phyloP scores from a whole-genome alignment of 2,888 invertebrate species.

The Tiliacea aurago region DNA sequence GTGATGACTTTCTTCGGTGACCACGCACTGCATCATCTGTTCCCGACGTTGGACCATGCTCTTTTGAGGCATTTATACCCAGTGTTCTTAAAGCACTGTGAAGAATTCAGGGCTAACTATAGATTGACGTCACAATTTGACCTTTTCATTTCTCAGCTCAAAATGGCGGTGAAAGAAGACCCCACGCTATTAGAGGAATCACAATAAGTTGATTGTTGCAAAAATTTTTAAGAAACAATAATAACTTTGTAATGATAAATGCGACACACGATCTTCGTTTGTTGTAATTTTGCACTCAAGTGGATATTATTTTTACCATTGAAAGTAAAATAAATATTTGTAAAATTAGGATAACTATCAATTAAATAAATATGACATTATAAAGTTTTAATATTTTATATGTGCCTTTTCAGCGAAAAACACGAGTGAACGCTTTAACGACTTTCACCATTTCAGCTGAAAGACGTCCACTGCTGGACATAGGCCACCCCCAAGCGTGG shows the following conservation, averaged over 20 bases:
- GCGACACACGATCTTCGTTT: neutral
- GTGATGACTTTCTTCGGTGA: conserved; percentile 94
- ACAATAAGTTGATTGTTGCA: conserved; percentile 12
- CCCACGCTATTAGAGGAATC: conserved; percentile 69
- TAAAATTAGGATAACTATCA: neutral
- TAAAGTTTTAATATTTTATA: neutral
- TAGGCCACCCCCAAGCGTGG: too few relatives aligned
- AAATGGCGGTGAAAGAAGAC: conserved; percentile 76
- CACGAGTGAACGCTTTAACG: neutral
- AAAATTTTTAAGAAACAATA: neutral
- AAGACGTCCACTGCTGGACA: too few relatives aligned
- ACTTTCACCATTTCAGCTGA: too few relatives aligned
- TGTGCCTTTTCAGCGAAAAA: neutral
- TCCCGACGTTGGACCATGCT: conserved; percentile 95
- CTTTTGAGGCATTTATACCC: conserved; percentile 92
- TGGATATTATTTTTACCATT: too few relatives aligned
- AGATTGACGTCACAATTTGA: conserved; percentile 80
- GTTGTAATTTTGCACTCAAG: neutral
- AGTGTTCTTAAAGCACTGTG: conserved; percentile 90
- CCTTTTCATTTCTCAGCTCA: conserved; percentile 81
- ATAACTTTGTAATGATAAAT: neutral
- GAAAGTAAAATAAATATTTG: neutral
- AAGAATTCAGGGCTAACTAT: conserved; percentile 91
- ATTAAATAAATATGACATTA: neutral
- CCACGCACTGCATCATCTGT: conserved; percentile 94